These are phyloP conservation scores for Pelosia muscerda DNA, from an alignment of 2,888 invertebrate genomes.

Conservation along the genomic window DNA sequence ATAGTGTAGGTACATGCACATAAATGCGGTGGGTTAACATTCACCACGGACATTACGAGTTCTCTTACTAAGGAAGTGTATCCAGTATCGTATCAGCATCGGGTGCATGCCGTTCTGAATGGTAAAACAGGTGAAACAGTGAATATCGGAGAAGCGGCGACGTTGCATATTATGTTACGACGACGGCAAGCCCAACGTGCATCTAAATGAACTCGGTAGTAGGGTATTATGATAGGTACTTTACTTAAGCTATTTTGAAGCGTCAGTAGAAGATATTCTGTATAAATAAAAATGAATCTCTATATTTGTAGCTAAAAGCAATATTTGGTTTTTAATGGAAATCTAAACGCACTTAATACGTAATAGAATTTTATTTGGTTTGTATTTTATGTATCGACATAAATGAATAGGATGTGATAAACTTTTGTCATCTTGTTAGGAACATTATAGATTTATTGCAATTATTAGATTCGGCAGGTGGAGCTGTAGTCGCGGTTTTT, in stretches of 20 bases:
- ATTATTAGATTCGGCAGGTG: no score
- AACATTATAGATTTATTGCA: background rate
- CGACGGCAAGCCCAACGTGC: conserved; percentile 36
- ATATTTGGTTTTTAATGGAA: no score
- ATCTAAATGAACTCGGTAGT: conserved; percentile 49
- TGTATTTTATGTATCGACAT: no score
- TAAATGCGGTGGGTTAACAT: conserved; percentile 24
- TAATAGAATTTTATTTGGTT: no score
- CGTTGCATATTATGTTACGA: conserved; percentile 53
- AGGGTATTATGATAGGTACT: conserved; percentile 38
- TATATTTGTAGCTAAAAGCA: background rate
- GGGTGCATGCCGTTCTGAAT: conserved; percentile 48
- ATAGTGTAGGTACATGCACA: background rate
- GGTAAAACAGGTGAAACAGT: conserved; percentile 55
- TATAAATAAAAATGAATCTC: background rate
- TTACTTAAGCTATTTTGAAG: conserved; percentile 28
- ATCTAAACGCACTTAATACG: no score
- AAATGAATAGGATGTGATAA: background rate
- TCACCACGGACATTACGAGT: conserved; percentile 39
- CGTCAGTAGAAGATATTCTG: background rate
- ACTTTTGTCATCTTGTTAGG: background rate
- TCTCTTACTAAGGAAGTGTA: conserved; percentile 44
- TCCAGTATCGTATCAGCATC: conserved; percentile 52
- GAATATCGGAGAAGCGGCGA: conserved; percentile 48
- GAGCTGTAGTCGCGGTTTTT: no score